Evolutionary conservation across 37 sponge, comb jelly and placozoan genomes (phyloP), one percentile per base, ranked within the genome.

Genomic region (Tethya wilhelma): DNA sequence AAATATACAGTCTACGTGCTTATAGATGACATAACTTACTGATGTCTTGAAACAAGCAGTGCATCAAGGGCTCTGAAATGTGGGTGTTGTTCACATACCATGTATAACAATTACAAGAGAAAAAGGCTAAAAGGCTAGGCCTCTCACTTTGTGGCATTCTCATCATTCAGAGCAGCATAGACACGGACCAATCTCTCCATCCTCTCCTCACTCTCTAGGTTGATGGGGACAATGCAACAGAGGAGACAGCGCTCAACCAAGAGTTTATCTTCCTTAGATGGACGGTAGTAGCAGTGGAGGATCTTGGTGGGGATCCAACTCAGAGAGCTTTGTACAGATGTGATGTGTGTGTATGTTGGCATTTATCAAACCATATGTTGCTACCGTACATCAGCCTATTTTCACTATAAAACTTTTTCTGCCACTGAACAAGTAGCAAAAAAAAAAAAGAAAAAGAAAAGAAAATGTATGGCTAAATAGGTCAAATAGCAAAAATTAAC

Each of bases 221-320:
- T 82, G 45, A 80, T 81, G 36, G 96, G 96, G 14, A 95, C 84
- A 20, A 95, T 31, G 38, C 87, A 89, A 20, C 81, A 84, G 33
- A 88, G 72, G 53, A 85, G 59, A 44, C 90, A 88, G 33, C 83
- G 73, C 73, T 90, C 86, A 60, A 90, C 91, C 65, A 76, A 76
- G 44, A 90, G 71, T 38, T 65, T 89, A 86, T 87, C 96, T 63
- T 86, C 87, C 4, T 30, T 19, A 26, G 69, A 72, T 7, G 67
- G 44, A 80, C 80, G 83, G 53, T 90, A 89, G 79, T 92, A 96
- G 57, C 66, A 77, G 65, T 92, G 93, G n/a, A 96, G 72, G 31
- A 96, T 62, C 85, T 96, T 96, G 63, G 82, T 92, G 42, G 96
- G 93, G 37, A 96, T 92, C 96, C 96, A 96, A 8, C 65, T 43